Percentiles rank a stretch among this genome's conserved stretches.
These are phyloP conservation scores for Trachurus trachurus DNA, from an alignment of 2,797 vertebrate genomes.

Conservation along the genomic window DNA sequence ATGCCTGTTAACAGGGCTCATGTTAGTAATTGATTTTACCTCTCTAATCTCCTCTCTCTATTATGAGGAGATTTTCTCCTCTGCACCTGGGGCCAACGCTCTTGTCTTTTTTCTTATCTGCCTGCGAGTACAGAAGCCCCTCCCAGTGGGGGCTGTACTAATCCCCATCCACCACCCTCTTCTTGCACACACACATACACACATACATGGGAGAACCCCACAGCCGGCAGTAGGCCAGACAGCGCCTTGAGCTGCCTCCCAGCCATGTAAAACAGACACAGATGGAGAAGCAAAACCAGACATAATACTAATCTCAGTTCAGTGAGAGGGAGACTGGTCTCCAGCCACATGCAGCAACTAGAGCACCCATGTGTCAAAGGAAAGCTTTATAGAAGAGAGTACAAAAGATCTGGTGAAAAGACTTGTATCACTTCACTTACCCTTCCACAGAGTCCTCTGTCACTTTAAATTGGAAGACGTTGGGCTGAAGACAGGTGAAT, in stretches of 20 bases:
- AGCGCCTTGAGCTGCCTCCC: conserved; percentile 72
- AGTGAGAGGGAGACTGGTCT: background rate
- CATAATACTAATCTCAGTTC: conserved; percentile 32
- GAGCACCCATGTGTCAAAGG: conserved; percentile 8
- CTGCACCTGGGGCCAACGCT: conserved; percentile 77
- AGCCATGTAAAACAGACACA: conserved; percentile 63
- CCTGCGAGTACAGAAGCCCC: conserved; percentile 44
- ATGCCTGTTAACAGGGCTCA: conserved; percentile 44
- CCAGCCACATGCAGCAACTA: background rate
- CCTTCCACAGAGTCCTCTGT: conserved; percentile 2
- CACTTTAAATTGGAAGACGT: conserved; percentile 10
- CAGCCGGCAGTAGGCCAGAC: conserved; percentile 57
- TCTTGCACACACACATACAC: conserved; percentile 33
- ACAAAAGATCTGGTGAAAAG: background rate
- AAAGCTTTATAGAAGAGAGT: background rate
- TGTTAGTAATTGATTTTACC: conserved; percentile 68
- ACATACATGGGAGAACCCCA: conserved; percentile 37
- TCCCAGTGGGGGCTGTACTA: conserved; percentile 51
- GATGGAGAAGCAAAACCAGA: conserved; percentile 59
- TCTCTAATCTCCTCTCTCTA: conserved; percentile 65
- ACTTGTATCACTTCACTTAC: conserved; percentile 14
- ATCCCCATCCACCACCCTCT: conserved; percentile 48
- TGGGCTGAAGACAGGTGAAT: conserved; percentile 43
- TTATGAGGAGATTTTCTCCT: conserved; percentile 64
- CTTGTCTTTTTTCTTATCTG: conserved; percentile 58